Evolutionary conservation across 2,797 vertebrate genomes (phyloP), one percentile per base, ranked within the genome.

Genomic region (Tiaroga cobitis): DNA sequence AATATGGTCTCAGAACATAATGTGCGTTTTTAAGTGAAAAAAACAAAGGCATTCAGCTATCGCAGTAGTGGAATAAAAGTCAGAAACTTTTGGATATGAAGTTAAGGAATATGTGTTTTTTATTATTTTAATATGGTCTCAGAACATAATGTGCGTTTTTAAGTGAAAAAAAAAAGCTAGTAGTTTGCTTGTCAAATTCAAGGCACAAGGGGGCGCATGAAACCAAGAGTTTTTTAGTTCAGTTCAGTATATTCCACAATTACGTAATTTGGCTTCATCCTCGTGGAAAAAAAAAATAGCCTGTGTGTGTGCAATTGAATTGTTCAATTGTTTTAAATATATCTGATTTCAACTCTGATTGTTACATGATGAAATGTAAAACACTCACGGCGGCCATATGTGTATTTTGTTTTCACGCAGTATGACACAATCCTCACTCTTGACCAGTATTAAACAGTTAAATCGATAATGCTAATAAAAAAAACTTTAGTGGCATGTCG

Each of bases 181-280:
- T 3, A 51, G 26, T 34, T 51, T 74, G 7, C 29, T 49, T 21
- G 51, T 74, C 8, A 37, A 37, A 37, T 37, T 37, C 37, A 74
- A 29, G 8, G 8, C 72, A 74, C 76, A 37, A 51, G 83, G 29
- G 39, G 54, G 65, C 76, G 76, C 76, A 15, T 4, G 67, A 73
- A 49, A n/a, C 83, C 83, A 46, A 29, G 13, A 18, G 32, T 49
- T 82, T 13, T 46, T 10, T 21, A 19, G 1, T 5, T 54, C 24
- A 1, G 16, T 24, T 10, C 46, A 69, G 46, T 19, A n/a, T 54
- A 2, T 65, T 54, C 46, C 3, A 39, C 51, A n/a, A 59, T 78
- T 51, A 61, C 37, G 75, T 70, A 3, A 84, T 13, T 54, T 54
- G 24, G 9, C 56, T 75, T 29, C 2, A 24, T 29, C 24, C 34